Conservation (phyloP, 1,140 invertebrate species). For the Ooceraea biroi region DNA sequence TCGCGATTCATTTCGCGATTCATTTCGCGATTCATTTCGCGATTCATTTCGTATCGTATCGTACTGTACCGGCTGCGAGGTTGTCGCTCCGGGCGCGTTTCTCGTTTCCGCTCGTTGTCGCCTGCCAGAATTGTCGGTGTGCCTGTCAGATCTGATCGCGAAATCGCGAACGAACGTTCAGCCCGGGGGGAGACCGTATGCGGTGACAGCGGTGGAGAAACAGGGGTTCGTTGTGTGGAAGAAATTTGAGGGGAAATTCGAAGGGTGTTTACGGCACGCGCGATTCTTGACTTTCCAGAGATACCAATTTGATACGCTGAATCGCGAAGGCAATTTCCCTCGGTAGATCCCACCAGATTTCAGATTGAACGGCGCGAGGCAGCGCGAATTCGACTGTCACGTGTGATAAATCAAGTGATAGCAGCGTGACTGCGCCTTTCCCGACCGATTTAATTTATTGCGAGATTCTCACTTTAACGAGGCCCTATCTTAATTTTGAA, state of each 20-base stretch:
- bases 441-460: not conserved
- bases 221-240: conserved; percentile 23
- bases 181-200: no score
- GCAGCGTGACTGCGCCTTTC: not conserved
- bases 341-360: not conserved
- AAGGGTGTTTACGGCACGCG: not conserved
- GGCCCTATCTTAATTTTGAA: no score
- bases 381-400: not conserved
- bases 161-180: not conserved
- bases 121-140: not conserved
- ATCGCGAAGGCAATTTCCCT: not conserved
- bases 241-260: not conserved
- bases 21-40: not conserved
- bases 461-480: not conserved
- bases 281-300: not conserved
- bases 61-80: not conserved
- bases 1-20: no score
- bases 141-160: not conserved
- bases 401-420: not conserved
- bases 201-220: conserved; percentile 17
- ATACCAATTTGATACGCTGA: not conserved
- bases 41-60: not conserved
- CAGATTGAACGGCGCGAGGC: not conserved
- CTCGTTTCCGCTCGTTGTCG: not conserved
- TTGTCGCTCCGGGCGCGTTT: not conserved